Base-by-base conservation (phyloP, 2,797 vertebrate species). In the Protosalanx chinensis region DNA sequence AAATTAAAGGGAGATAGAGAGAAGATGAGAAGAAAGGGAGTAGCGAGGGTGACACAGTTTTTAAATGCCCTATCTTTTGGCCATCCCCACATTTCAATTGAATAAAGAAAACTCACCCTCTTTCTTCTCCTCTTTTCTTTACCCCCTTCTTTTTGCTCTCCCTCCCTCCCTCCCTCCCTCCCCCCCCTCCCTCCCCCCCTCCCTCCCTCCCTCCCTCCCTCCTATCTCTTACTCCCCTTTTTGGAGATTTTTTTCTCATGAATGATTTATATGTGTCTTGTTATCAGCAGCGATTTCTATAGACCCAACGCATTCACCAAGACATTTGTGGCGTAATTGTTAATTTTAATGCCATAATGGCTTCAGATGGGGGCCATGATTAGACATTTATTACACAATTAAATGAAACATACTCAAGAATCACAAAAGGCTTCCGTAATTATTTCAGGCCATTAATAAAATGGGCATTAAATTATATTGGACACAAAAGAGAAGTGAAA, bases 401-500 rank as follows among this genome's bases (percentile, higher is more conserved):
- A 99, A 99, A 99, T 98, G 97, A 98, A 99, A 99, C 97, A 98
- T 99, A 98, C 97, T 98, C 97, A 96, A 98, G 95, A 97, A 98
- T 98, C 95, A 99, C 97, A 99, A 99, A 98, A 95, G 97, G 93
- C 91, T 96, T 94, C 96, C 95, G 92, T 99, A 99, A 99, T 99
- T 99, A 99, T 99, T 99, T 99, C 97, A 98, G 96, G 96, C 97
- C 97, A 98, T 98, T 98, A 98, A 99, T 99, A 99, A 98, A 99
- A 98, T 97, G 95, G 97, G 96, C 97, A 98, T 99, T 99, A 98
- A 99, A 98, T 99, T 98, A 98, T 98, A 97, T 98, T 95, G 96
- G 95, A 98, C 96, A 98, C 97, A 99, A 98, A 98, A 96, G 97
- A 95, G 95, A 96, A 97, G 96, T 96, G 96, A 98, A 98, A 99